phyloP scores from a whole-genome alignment of 2,113 vertebrate species.

The Cyrtonyx montezumae region DNA sequence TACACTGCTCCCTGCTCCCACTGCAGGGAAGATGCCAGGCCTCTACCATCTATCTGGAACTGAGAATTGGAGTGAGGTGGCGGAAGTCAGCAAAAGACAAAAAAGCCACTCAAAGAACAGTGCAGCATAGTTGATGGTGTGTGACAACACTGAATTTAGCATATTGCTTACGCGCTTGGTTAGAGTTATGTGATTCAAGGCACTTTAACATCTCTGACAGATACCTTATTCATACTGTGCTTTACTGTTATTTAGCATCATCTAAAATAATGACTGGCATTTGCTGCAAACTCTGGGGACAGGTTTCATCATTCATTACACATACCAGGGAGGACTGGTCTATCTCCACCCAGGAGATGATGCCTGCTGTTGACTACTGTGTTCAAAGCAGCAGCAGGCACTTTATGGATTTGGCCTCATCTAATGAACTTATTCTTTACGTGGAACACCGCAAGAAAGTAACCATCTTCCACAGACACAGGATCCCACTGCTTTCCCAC shows the following conservation, averaged over 20 bases:
- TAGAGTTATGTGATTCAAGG: background rate
- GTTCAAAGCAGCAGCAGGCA: background rate
- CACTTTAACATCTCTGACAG: background rate
- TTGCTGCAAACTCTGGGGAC: background rate
- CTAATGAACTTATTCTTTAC: background rate
- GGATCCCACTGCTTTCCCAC: background rate
- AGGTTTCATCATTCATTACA: background rate
- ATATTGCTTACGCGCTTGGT: background rate
- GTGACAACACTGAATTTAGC: background rate
- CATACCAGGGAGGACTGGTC: background rate
- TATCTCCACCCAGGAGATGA: background rate
- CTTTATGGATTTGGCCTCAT: background rate
- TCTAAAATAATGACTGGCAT: background rate
- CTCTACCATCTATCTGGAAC: background rate
- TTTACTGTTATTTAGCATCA: background rate
- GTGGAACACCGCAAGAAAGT: background rate
- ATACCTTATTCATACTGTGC: background rate
- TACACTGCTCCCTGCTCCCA: background rate
- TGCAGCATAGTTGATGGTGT: background rate
- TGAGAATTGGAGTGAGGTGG: slow-evolving; percentile 6
- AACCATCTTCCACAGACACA: background rate
- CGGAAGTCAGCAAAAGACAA: background rate
- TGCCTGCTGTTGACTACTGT: background rate
- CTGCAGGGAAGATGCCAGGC: background rate
- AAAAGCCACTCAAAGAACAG: background rate